Conservation (phyloP, 2,888 invertebrate species). For the Stomorhina lunata region DNA sequence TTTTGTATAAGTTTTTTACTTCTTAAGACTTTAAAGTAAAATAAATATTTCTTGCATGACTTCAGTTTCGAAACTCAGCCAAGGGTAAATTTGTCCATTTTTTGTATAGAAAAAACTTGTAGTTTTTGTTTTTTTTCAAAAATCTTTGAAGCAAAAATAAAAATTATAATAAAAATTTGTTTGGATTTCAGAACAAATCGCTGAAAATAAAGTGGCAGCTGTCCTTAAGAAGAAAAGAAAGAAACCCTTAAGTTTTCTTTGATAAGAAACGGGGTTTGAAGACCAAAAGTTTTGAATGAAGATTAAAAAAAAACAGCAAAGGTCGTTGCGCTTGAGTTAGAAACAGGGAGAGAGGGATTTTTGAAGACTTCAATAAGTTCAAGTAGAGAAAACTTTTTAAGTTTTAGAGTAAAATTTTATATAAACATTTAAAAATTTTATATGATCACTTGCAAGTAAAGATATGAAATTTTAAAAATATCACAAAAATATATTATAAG, state of each 20-base stretch:
- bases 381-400: too few relatives aligned
- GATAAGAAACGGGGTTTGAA: conserved; percentile 43
- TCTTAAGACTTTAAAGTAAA: background rate
- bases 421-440: too few relatives aligned
- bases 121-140: background rate
- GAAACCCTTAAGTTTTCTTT: conserved; percentile 41
- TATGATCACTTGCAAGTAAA: too few relatives aligned
- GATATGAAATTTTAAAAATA: too few relatives aligned
- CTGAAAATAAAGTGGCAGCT: conserved; percentile 55
- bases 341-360: conserved; percentile 41
- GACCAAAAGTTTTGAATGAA: conserved; percentile 45
- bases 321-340: conserved; percentile 61
- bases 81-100: conserved; percentile 67
- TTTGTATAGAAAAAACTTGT: too few relatives aligned
- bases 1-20: conserved; percentile 42
- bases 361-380: too few relatives aligned
- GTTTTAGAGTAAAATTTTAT: too few relatives aligned
- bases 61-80: conserved; percentile 53
- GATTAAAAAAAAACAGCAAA: conserved; percentile 15
- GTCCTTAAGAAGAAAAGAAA: conserved; percentile 46
- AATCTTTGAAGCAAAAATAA: conserved; percentile 61
- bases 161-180: conserved; percentile 55
- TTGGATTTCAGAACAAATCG: conserved; percentile 53
- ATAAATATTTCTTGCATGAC: conserved; percentile 64
- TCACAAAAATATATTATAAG: too few relatives aligned